A percentile compares a stretch with the other conserved stretches of the same genome.
Conservation (phyloP, 2,113 vertebrate species). For the Ivindomyrus marchei region DNA sequence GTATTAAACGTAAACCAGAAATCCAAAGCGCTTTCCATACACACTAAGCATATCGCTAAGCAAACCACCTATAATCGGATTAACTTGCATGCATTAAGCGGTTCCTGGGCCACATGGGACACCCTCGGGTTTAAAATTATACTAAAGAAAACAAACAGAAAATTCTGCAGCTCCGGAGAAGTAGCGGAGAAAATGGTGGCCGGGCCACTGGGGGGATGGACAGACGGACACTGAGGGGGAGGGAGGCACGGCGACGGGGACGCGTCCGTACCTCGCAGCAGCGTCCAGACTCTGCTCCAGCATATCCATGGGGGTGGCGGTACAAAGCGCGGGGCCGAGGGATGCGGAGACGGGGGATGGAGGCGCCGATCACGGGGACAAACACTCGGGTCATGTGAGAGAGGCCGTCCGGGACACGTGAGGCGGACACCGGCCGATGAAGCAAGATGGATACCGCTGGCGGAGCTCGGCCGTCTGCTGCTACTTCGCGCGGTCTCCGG, state of each 20-base stretch:
- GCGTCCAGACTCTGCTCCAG: conserved; percentile 74
- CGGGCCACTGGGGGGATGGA: conserved; percentile 14
- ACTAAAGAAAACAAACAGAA: not conserved
- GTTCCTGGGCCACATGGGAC: not conserved
- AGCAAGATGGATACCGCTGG: conserved; percentile 55
- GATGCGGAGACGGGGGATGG: conserved; percentile 54
- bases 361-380: conserved; percentile 85
- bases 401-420: conserved; percentile 66
- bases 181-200: conserved; percentile 22
- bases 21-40: not conserved
- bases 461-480: conserved; percentile 21
- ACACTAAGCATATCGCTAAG: not conserved
- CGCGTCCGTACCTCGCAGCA: conserved; percentile 61
- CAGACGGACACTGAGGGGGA: not conserved
- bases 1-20: not conserved
- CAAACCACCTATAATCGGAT: not conserved
- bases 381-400: conserved; percentile 92
- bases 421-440: conserved; percentile 50
- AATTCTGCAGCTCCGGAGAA: not conserved
- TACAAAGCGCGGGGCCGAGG: conserved; percentile 48
- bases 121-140: not conserved
- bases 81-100: not conserved
- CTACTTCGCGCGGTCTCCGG: not conserved
- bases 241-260: conserved; percentile 7
- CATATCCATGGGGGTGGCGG: conserved; percentile 71